These are phyloP conservation scores for Dicyrtomina minuta DNA, from an alignment of 2,888 invertebrate genomes.

Conservation along the genomic window DNA sequence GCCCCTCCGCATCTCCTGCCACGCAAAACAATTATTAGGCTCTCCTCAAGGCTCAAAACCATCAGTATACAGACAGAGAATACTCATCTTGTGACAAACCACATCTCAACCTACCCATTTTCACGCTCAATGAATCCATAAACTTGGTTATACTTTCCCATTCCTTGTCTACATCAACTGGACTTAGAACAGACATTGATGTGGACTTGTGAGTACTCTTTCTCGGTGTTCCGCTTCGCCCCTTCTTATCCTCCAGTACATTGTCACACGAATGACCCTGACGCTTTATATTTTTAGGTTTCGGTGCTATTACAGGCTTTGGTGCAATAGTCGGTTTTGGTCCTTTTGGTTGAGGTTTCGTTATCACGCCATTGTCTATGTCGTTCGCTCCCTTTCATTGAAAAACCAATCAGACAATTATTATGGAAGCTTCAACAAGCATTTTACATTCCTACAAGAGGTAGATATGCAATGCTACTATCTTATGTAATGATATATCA, in stretches of 20 bases:
- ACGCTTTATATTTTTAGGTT: conserved; percentile 52
- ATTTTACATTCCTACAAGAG: no score
- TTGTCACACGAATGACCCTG: conserved; percentile 52
- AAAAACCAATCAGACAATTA: background rate
- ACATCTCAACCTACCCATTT: conserved; percentile 55
- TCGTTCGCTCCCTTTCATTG: background rate
- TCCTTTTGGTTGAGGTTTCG: conserved; percentile 43
- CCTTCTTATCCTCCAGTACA: conserved; percentile 48
- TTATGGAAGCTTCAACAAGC: background rate
- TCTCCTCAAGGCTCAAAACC: conserved; percentile 1
- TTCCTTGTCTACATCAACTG: conserved; percentile 91
- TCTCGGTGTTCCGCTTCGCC: conserved; percentile 33
- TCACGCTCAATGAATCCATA: conserved; percentile 89
- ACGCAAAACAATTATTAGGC: conserved; percentile 61
- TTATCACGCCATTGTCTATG: background rate
- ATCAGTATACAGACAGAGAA: conserved; percentile 15
- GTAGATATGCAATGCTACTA: no score
- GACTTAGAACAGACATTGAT: conserved; percentile 70
- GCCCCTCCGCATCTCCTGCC: conserved; percentile 49
- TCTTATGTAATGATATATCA: no score
- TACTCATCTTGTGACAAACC: conserved; percentile 17
- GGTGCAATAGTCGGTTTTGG: conserved; percentile 53
- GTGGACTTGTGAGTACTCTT: conserved; percentile 59
- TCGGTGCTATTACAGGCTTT: conserved; percentile 51
- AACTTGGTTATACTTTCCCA: conserved; percentile 96